These are phyloP conservation scores for Odontamblyopus lacepedii DNA, from an alignment of 2,797 vertebrate species.

Conservation along the genomic window DNA sequence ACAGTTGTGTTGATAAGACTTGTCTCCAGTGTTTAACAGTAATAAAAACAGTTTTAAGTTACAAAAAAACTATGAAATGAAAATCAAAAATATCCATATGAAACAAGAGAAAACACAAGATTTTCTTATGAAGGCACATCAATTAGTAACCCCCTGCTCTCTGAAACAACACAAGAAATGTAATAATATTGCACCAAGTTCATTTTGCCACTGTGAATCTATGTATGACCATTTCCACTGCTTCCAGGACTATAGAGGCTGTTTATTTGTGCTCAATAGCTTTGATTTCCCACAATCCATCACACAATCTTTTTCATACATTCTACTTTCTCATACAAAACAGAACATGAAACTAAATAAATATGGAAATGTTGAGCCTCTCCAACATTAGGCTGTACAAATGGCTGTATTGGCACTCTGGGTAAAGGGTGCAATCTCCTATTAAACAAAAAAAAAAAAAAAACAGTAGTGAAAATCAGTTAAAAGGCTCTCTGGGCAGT, in stretches of 20 bases:
- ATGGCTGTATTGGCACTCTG: conserved; percentile 53
- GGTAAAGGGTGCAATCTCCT: conserved; percentile 19
- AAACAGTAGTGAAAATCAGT: conserved; percentile 3
- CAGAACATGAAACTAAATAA: conserved; percentile 39
- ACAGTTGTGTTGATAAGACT: conserved; percentile 38
- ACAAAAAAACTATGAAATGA: conserved; percentile 37
- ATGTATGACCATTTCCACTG: conserved; percentile 14
- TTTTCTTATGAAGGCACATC: conserved; percentile 78
- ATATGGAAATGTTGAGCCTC: conserved; percentile 44
- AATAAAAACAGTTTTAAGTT: conserved; percentile 34
- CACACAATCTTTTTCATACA: conserved; percentile 9
- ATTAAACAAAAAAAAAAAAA: not conserved
- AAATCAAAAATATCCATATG: conserved; percentile 32
- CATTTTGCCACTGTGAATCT: conserved; percentile 48
- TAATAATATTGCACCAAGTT: conserved; percentile 64
- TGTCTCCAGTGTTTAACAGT: conserved; percentile 67
- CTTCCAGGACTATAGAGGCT: conserved; percentile 42
- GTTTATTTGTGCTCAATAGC: conserved; percentile 40
- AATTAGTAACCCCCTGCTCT: conserved; percentile 53
- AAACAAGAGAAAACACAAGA: conserved; percentile 47
- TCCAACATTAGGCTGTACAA: conserved; percentile 22
- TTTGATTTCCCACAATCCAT: conserved; percentile 13
- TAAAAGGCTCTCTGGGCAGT: not conserved
- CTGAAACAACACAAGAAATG: conserved; percentile 47
- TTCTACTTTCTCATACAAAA: conserved; percentile 4